Evolutionary conservation across 2,113 vertebrate species (phyloP).

Genomic region (Hydrolagus affinis): DNA sequence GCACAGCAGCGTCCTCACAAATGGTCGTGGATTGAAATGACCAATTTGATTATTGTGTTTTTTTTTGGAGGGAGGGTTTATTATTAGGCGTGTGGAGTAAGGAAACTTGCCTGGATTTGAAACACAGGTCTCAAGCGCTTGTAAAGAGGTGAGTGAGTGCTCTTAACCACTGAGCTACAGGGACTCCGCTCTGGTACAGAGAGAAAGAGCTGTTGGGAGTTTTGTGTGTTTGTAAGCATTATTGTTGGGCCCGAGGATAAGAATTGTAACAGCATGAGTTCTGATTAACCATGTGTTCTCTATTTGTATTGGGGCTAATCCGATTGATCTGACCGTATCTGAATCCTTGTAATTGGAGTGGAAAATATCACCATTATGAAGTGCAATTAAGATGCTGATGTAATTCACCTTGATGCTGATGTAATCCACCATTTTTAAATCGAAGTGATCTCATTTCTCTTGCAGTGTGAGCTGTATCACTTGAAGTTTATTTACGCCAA

Average conservation of each 20-base stretch:
- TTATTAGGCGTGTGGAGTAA: too few relatives aligned
- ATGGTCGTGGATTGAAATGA: too few relatives aligned
- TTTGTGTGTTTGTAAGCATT: not conserved
- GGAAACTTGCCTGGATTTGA: too few relatives aligned
- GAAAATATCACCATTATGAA: not conserved
- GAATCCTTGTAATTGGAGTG: conserved; percentile 1
- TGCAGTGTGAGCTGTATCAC: not conserved
- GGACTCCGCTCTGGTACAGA: not conserved
- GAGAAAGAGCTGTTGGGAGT: not conserved
- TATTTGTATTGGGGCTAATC: not conserved
- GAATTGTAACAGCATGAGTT: not conserved
- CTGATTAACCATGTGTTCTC: not conserved
- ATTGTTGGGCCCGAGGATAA: not conserved
- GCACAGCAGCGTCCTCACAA: too few relatives aligned
- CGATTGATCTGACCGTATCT: not conserved
- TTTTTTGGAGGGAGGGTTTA: too few relatives aligned
- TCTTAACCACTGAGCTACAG: too few relatives aligned
- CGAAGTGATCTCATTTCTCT: not conserved
- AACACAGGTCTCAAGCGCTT: too few relatives aligned
- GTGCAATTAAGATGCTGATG: not conserved
- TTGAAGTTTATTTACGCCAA: conserved; percentile 10
- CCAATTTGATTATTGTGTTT: too few relatives aligned
- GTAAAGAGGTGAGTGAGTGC: too few relatives aligned
- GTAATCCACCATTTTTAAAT: conserved; percentile 2
- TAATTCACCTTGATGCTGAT: not conserved